Evolutionary conservation across 2,888 invertebrate genomes (phyloP), one percentile per base, ranked within the genome.

Genomic region (Cheilosia pagana): DNA sequence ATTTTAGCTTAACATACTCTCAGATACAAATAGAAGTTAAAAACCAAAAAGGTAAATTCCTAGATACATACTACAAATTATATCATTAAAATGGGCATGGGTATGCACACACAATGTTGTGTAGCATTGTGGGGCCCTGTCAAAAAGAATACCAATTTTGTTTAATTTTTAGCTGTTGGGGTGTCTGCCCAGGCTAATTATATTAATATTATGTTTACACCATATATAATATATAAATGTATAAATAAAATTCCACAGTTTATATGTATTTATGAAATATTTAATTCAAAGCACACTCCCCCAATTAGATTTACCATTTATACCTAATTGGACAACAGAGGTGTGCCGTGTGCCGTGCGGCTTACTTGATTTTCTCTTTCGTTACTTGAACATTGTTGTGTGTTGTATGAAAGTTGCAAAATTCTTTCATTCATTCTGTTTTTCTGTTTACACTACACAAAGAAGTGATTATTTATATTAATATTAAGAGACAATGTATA

Each of bases 11-110:
- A 83, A 68, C 68, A 83, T 83, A 83, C 71, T 82, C 67, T 77
- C 72, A 78, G 72, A 78, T 83, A 83, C 78, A 83, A 83, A 83
- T 78, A 83, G 78, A 83, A 82, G 74, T 75, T 70, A 65, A 74
- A 75, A 41, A 57, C 41, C 59, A 74, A 65, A 82, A 68, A 70
- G 60, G 39, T 41, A 43, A 67, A 67, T 59, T 74, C 59, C 59
- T 83, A 83, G 21, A 70, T 68, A 63, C 70, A 74, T 68, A 63
- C 70, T 68, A 74, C 68, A 74, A 78, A 70, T 68, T 67, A 63
- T 65, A 50, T 25, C 55, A 45, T 60, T 25, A 41, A 45, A 63
- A 55, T 45, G 7, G 16, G 21, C 21, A 43, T 57, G 12, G 12
- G 3, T n/a, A 21, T 28, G 14, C 16, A 28, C 21, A n/a, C 4